Base-by-base conservation (phyloP, 2,888 invertebrate species). In the Hypsopygia costalis region DNA sequence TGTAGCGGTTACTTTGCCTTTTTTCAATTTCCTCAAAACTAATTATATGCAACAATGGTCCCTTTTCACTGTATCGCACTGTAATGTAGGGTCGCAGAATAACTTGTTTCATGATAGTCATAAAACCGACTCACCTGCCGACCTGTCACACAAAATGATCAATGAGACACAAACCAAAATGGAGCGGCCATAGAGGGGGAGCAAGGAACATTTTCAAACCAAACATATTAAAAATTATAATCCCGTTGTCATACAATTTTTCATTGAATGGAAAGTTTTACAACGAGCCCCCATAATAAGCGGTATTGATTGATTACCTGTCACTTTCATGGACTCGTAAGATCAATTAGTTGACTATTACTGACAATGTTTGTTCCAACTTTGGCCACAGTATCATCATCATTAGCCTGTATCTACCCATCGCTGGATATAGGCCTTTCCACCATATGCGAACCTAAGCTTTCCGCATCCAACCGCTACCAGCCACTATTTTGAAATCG, bases 291-390 rank as follows among this genome's bases (percentile, higher is more conserved):
- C 36, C 36, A 41, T 44, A 45, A 49, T 46, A 44, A 41, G 35
- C 40, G 37, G 40, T 43, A 45, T 44, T 54, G 56, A 56, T 56
- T 46, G 54, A 54, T 56, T 34, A 49, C 56, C 51, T 48, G 51
- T 41, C 51, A 34, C 29, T 34, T 40, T 6, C 11, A 37, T 35
- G 36, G 40, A 40, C 34, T 40, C 42, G 41, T 46, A 44, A 47
- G 50, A 51, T 50, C 56, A 51, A 54, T 50, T 54, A 52, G 34
- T 36, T 41, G 32, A 43, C 43, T 47, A 46, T 47, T 49, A 47
- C 48, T 44, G 50, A 47, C 43, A 36, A 21, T 29, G 28, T 11
- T 34, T 38, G 34, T 28, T 36, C 42, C 44, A 28, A 43, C 36
- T 36, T 25, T 31, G 44, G 39, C 43, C 6, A 9, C 34, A 11